A percentile compares a stretch with the other conserved stretches of the same genome.
These are phyloP conservation scores for Sebastes jordani DNA, from an alignment of 2,797 vertebrate species.

Conservation along the genomic window DNA sequence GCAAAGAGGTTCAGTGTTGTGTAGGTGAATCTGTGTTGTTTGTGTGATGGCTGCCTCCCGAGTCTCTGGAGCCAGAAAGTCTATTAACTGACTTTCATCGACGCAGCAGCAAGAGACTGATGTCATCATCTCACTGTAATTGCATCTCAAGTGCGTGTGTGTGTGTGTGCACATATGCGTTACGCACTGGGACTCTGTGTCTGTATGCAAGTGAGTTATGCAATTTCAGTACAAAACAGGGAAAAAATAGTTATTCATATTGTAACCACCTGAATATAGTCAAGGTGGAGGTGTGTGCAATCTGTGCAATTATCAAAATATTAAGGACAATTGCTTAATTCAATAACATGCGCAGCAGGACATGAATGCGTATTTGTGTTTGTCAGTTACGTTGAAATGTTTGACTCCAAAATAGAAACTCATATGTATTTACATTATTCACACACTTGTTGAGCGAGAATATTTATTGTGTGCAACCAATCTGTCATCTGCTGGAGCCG, in stretches of 20 bases:
- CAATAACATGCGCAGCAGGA: background rate
- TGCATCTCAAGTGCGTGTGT: conserved; percentile 53
- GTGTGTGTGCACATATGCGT: background rate
- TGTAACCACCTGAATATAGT: background rate
- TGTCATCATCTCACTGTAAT: conserved; percentile 63
- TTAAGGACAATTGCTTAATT: background rate
- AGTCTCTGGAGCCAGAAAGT: conserved; percentile 65
- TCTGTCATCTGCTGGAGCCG: too few species aligned
- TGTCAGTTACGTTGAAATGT: background rate
- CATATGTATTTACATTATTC: background rate
- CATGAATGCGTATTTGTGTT: background rate
- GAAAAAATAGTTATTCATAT: background rate
- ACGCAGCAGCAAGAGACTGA: conserved; percentile 58
- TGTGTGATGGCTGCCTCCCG: conserved; percentile 19
- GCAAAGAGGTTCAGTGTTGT: background rate
- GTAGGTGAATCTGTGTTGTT: conserved; percentile 18
- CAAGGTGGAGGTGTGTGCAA: too few species aligned
- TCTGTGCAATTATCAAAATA: background rate
- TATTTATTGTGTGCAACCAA: background rate
- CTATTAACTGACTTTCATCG: conserved; percentile 65
- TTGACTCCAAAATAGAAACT: background rate
- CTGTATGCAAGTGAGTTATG: background rate
- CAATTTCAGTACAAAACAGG: background rate
- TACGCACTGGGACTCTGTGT: background rate
- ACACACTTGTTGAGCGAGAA: background rate